Conservation (phyloP, 1,140 invertebrate species). For the Drosophila sturtevanti region DNA sequence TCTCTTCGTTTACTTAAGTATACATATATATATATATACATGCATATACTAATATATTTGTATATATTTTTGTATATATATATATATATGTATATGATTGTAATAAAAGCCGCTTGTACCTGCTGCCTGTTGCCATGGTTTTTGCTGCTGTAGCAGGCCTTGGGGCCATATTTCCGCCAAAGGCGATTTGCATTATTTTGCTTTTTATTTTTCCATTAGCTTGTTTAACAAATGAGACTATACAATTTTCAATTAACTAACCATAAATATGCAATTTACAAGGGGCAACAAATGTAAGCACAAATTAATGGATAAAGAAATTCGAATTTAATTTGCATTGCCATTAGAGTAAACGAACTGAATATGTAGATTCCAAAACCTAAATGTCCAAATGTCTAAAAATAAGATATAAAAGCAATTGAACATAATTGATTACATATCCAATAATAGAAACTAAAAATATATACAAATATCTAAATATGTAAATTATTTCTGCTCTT, state of each 20-base stretch:
- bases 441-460: too few species aligned
- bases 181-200: not conserved
- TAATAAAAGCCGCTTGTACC: not conserved
- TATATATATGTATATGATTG: not conserved
- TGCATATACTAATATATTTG: not conserved
- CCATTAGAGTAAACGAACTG: not conserved
- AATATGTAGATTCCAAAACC: too few species aligned
- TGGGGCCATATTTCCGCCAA: constrained; percentile 2
- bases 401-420: too few species aligned
- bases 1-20: constrained; percentile 1
- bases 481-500: too few species aligned
- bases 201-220: not conserved
- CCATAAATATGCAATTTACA: constrained; percentile 5
- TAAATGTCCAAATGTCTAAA: too few species aligned
- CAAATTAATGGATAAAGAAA: not conserved
- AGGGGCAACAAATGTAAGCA: not conserved
- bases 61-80: not conserved
- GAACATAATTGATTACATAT: too few species aligned
- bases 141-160: not conserved
- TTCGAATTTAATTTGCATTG: not conserved
- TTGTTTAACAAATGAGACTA: constrained; percentile 6
- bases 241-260: constrained; percentile 4
- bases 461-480: too few species aligned
- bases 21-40: not conserved
- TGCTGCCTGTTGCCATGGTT: not conserved